phyloP scores from a whole-genome alignment of 2,797 vertebrate genomes.

The Tragopan temminckii region DNA sequence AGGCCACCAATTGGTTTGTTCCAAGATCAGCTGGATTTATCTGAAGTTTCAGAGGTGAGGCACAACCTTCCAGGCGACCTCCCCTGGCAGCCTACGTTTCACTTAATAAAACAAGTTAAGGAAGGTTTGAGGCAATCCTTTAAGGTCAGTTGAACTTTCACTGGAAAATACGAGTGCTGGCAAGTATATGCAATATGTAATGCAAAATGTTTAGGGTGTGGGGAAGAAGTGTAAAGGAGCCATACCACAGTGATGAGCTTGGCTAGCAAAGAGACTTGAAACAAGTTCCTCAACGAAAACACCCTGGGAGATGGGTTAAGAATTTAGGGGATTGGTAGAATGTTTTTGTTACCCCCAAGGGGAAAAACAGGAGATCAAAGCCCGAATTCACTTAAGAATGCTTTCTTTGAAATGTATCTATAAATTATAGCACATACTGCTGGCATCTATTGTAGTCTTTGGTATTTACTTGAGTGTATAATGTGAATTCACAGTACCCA shows the following conservation, averaged over 20 bases:
- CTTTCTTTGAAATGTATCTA: conserved; percentile 74
- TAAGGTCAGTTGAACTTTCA: conserved; percentile 74
- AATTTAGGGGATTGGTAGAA: conserved; percentile 60
- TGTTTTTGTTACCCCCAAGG: conserved; percentile 71
- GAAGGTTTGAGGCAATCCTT: conserved; percentile 66
- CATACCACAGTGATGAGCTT: conserved; percentile 74
- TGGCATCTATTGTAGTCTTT: conserved; percentile 64
- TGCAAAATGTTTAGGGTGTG: conserved; percentile 74
- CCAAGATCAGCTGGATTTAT: conserved; percentile 29
- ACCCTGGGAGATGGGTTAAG: conserved; percentile 53
- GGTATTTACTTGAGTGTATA: conserved; percentile 54
- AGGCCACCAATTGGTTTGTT: conserved; percentile 36
- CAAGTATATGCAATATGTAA: conserved; percentile 64
- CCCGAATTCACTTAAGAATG: conserved; percentile 61
- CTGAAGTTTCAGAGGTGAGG: conserved; percentile 57
- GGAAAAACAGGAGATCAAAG: conserved; percentile 69
- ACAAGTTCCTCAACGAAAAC: conserved; percentile 61
- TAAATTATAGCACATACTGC: conserved; percentile 65
- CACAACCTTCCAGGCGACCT: conserved; percentile 43
- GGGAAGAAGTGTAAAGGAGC: conserved; percentile 64
- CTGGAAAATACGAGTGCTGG: conserved; percentile 73
- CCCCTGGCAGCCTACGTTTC: conserved; percentile 25
- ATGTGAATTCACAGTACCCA: not conserved
- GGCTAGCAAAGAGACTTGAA: conserved; percentile 68
- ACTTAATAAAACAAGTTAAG: conserved; percentile 51